Base-by-base conservation (phyloP, 2,888 invertebrate genomes). In the Drosophila anomalipes region DNA sequence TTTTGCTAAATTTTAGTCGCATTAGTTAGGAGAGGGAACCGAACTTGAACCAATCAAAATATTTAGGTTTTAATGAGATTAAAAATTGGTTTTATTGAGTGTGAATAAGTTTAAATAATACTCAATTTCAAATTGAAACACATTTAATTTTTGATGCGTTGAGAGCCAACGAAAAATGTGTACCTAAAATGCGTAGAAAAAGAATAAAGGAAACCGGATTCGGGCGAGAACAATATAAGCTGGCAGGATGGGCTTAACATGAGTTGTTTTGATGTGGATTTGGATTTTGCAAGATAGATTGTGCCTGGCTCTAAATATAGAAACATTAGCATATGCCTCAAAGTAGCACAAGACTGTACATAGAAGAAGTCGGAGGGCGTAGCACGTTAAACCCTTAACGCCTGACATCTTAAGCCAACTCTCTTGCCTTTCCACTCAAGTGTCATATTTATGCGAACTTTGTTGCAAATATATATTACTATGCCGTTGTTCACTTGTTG, bases 401-500 rank as follows among this genome's bases (percentile, higher is more conserved):
- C 57, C 49, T 70, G 59, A 64, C 47, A 54, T 54, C 49, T 54
- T 51, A 63, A 61, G 64, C 53, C 61, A 72, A 68, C 49, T 77
- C 49, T 19, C 33, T 41, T 60, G 59, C 51, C 58, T 66, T 63
- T 51, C 19, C 62, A 54, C 64, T 82, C 70, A 63, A 76, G 76
- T 68, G 70, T 75, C 72, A 67, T 76, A 82, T 82, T 81, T 81
- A 82, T 79, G 81, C 72, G 70, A 61, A 79, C 73, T 79, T 82
- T 76, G 82, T 65, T 66, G 82, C 76, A 76, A 73, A 64, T 60
- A 74, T 72, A 64, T 65, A 59, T 66, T 69, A 66, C 52, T 67
- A 61, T 58, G 63, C 52, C 44, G 47, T 54, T 14, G 52, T 51
- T 14, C 62, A 54, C 54, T 72, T 67, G 61, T 63, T 70, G 75